A percentile compares a stretch with the other conserved stretches of the same genome.
Conservation (phyloP, 2,797 vertebrate genomes). For the Dallia pectoralis region DNA sequence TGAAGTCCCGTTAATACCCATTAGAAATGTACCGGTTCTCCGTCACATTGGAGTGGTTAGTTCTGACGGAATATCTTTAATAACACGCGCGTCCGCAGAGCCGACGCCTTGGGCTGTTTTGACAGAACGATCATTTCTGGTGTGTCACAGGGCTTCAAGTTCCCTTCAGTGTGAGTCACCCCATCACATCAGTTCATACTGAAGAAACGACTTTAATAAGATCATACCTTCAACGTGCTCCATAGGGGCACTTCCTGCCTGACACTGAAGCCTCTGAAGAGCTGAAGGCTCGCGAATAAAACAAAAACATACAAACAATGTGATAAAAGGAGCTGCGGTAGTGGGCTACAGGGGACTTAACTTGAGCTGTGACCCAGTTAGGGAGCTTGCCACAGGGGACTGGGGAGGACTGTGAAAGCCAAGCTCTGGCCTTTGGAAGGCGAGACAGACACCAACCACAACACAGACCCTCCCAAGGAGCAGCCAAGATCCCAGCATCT, state of each 20-base stretch:
- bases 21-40: background rate
- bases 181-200: background rate
- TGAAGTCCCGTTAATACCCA: background rate
- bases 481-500: background rate
- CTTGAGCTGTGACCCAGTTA: background rate
- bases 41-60: background rate
- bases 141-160: background rate
- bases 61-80: background rate
- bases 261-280: background rate
- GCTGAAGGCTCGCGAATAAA: no score
- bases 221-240: slow-evolving; percentile 8
- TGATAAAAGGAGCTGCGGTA: background rate
- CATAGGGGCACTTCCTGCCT: slow-evolving; percentile 6
- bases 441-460: background rate
- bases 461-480: background rate
- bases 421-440: background rate
- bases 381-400: slow-evolving; percentile 1
- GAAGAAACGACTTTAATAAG: background rate
- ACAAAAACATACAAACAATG: background rate
- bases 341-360: background rate
- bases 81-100: background rate
- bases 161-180: background rate
- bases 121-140: background rate
- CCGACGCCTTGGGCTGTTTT: background rate
- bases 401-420: background rate